Evolutionary conservation across 2,113 vertebrate genomes (phyloP).

Genomic region (Anoplopoma fimbria): DNA sequence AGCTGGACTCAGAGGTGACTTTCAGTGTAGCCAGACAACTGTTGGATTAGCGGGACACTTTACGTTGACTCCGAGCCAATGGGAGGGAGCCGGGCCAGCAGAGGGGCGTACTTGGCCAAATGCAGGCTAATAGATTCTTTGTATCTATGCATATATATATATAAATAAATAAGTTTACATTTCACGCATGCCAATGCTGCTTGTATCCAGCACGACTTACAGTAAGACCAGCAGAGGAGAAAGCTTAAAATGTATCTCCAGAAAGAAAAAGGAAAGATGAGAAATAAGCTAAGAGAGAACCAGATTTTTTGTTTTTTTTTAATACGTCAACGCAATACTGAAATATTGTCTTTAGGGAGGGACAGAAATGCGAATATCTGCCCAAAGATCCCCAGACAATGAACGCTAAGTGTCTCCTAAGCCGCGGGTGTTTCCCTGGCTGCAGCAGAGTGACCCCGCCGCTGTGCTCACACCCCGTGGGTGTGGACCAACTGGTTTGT

Average conservation of each 20-base stretch:
- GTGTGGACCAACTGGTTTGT: conserved; percentile 71
- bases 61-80: conserved; percentile 70
- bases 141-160: conserved; percentile 41
- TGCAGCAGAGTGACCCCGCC: conserved; percentile 4
- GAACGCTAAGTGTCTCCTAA: neutral
- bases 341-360: neutral
- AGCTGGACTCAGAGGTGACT: conserved; percentile 78
- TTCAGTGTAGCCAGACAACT: conserved; percentile 76
- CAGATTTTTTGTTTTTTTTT: neutral
- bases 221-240: neutral
- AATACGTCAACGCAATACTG: neutral
- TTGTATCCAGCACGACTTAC: neutral
- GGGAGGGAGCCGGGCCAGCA: conserved; percentile 44
- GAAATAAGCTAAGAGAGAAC: neutral
- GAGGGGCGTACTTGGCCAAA: conserved; percentile 52
- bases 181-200: conserved; percentile 20
- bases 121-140: conserved; percentile 34
- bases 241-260: neutral
- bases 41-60: conserved; percentile 76
- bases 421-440: conserved; percentile 13
- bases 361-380: neutral
- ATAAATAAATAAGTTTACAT: conserved; percentile 44
- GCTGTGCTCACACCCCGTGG: conserved; percentile 45
- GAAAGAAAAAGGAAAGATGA: neutral
- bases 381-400: conserved; percentile 3